phyloP scores from a whole-genome alignment of 2,113 vertebrate genomes.

The Paramisgurnus dabryanus region DNA sequence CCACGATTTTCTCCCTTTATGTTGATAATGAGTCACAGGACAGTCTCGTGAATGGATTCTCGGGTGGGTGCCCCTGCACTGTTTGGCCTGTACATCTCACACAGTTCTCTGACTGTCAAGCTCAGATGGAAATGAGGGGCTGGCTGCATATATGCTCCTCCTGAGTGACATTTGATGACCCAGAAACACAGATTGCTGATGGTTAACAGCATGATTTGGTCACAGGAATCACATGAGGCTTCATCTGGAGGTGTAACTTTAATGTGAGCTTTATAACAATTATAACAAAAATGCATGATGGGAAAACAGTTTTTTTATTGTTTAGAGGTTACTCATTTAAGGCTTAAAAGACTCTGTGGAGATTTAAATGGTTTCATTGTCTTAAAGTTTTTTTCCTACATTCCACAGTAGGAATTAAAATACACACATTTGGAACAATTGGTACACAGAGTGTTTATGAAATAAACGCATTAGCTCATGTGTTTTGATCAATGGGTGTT shows the following conservation, averaged over 20 bases:
- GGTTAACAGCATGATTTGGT: slow-evolving; percentile 16
- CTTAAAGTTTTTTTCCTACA: no score
- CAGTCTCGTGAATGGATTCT: slow-evolving; percentile 32
- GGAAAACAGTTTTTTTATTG: not conserved
- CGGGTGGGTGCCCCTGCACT: slow-evolving; percentile 34
- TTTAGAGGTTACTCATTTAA: no score
- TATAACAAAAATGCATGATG: not conserved
- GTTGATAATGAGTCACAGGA: slow-evolving; percentile 18
- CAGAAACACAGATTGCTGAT: slow-evolving; percentile 27
- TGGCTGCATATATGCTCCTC: slow-evolving; percentile 36
- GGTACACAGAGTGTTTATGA: no score
- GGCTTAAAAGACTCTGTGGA: no score
- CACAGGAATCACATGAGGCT: slow-evolving; percentile 7
- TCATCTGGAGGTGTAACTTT: not conserved
- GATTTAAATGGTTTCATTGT: no score
- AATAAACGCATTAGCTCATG: no score
- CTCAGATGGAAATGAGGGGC: slow-evolving; percentile 52
- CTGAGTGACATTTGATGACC: slow-evolving; percentile 31
- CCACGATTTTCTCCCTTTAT: slow-evolving; percentile 21
- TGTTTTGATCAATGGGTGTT: no score
- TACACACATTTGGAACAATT: no score
- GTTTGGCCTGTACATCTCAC: slow-evolving; percentile 47
- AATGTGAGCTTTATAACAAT: not conserved
- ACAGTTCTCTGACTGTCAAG: slow-evolving; percentile 35
- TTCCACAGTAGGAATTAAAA: no score